Conservation (phyloP, 2,113 vertebrate species). For the Notothenia rossii region DNA sequence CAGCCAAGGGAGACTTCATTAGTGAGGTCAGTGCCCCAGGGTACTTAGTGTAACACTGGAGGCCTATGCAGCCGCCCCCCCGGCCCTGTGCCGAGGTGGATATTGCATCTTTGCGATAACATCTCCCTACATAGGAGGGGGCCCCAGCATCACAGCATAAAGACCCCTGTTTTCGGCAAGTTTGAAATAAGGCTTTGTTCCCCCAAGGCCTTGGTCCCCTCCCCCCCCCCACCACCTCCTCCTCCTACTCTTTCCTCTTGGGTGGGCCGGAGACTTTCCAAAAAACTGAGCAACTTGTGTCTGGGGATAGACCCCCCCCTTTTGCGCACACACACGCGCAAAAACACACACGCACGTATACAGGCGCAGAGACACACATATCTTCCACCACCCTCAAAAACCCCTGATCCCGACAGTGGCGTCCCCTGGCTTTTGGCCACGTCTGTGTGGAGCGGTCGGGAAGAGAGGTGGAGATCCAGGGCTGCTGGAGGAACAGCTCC, state of each 20-base stretch:
- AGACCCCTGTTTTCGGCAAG: constrained; percentile 84
- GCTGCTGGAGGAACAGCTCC: constrained; percentile 61
- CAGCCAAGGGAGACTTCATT: constrained; percentile 81
- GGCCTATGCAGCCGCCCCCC: constrained; percentile 73
- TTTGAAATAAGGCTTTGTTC: constrained; percentile 86
- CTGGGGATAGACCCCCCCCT: constrained; percentile 67
- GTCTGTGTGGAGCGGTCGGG: constrained; percentile 66
- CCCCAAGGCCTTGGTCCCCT: constrained; percentile 61
- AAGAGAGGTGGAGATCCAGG: constrained; percentile 65
- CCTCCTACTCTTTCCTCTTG: constrained; percentile 81
- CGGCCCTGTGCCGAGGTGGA: constrained; percentile 78
- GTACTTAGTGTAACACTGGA: constrained; percentile 83
- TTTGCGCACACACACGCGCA: constrained; percentile 50
- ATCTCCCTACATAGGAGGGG: constrained; percentile 82
- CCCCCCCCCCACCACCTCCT: constrained; percentile 67
- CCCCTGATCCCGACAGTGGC: constrained; percentile 68
- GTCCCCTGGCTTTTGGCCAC: constrained; percentile 77
- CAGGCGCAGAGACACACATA: constrained; percentile 43
- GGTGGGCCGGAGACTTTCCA: constrained; percentile 82
- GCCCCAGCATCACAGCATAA: constrained; percentile 80
- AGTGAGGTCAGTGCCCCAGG: constrained; percentile 81
- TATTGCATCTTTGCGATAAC: constrained; percentile 86
- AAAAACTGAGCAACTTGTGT: constrained; percentile 84
- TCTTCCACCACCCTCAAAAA: constrained; percentile 48
- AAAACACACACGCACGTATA: constrained; percentile 11